These are phyloP conservation scores for Drosophila rubida DNA, from an alignment of 2,888 invertebrate species.

Conservation along the genomic window DNA sequence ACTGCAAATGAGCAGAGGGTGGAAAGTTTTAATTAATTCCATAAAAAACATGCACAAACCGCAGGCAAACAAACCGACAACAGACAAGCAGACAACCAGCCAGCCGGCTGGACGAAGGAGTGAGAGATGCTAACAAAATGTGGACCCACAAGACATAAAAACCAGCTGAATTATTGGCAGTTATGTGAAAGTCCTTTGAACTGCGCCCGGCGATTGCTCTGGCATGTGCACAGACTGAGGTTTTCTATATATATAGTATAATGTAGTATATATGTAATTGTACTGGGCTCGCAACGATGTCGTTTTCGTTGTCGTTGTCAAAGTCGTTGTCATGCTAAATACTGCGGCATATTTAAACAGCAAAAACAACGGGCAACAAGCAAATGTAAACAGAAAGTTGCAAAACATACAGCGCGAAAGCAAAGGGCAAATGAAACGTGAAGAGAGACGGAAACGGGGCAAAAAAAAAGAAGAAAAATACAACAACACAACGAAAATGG, in stretches of 20 bases:
- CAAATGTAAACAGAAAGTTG: slow-evolving; percentile 59
- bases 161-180: slow-evolving; percentile 72
- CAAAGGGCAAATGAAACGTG: slow-evolving; percentile 23
- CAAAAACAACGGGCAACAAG: slow-evolving; percentile 53
- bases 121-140: slow-evolving; percentile 39
- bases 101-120: not conserved
- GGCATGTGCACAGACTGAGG: slow-evolving; percentile 32
- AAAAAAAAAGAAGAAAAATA: slow-evolving; percentile 4
- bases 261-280: not conserved
- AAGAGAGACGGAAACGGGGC: slow-evolving; percentile 15
- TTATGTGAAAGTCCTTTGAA: slow-evolving; percentile 66
- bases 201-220: slow-evolving; percentile 41
- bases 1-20: slow-evolving; percentile 56
- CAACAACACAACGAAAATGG: slow-evolving; percentile 19
- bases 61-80: slow-evolving; percentile 57
- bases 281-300: slow-evolving; percentile 22
- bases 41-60: slow-evolving; percentile 71
- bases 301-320: slow-evolving; percentile 46
- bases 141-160: slow-evolving; percentile 48
- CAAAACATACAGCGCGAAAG: slow-evolving; percentile 29
- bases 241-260: slow-evolving; percentile 4
- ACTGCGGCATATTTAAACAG: slow-evolving; percentile 74
- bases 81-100: slow-evolving; percentile 28
- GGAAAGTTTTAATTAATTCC: slow-evolving; percentile 76
- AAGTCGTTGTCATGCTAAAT: slow-evolving; percentile 76